Evolutionary conservation across 2,888 invertebrate species (phyloP).

Genomic region (Eutolmus rufibarbis): DNA sequence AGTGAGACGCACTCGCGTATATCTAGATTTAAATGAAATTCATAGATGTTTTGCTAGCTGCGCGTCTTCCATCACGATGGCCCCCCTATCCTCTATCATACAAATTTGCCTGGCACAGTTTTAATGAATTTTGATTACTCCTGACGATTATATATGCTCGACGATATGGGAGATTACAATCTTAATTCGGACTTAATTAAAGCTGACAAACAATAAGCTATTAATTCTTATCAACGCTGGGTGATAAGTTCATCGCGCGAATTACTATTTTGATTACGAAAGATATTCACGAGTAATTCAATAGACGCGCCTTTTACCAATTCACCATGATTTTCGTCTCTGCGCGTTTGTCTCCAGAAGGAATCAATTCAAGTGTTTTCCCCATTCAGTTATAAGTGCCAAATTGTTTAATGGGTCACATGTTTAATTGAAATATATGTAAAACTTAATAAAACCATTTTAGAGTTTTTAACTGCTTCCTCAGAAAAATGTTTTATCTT

Average conservation of each 20-base stretch:
- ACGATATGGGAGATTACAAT: conserved; percentile 30
- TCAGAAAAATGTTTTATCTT: not conserved
- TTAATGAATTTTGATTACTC: conserved; percentile 36
- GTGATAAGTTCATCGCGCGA: not conserved
- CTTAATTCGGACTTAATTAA: conserved; percentile 36
- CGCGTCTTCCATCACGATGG: conserved; percentile 2
- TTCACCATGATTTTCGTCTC: not conserved
- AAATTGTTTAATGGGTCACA: not conserved
- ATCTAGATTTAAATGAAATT: conserved; percentile 17
- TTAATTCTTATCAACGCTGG: conserved; percentile 20
- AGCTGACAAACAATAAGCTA: conserved; percentile 16
- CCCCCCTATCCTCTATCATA: not conserved
- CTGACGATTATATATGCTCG: conserved; percentile 30
- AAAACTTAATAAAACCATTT: not conserved
- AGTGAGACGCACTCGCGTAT: not conserved
- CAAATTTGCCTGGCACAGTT: conserved; percentile 13
- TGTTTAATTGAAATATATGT: not conserved
- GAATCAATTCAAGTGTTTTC: not conserved
- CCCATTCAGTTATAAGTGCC: not conserved
- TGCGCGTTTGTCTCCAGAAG: not conserved
- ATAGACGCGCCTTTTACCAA: not conserved
- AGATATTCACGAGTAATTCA: not conserved
- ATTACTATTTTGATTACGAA: not conserved
- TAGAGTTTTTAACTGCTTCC: not conserved
- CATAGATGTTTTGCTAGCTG: not conserved